Percentiles rank a stretch among this genome's conserved stretches.
Evolutionary conservation across 2,797 vertebrate species (phyloP).

Genomic region (Oryzias dopingdopingensis): DNA sequence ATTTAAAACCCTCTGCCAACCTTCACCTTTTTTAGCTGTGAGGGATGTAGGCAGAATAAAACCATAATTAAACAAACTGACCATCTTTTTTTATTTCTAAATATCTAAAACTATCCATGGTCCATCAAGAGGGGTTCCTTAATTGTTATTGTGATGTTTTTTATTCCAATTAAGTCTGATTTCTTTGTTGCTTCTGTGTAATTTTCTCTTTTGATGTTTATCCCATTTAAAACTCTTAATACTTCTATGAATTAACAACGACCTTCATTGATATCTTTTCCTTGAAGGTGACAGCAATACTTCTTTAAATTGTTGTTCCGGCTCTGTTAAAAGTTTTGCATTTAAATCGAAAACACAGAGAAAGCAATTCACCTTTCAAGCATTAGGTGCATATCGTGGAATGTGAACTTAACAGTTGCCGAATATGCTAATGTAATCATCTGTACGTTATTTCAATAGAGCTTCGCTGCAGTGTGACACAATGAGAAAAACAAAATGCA

Average conservation of each 20-base stretch:
- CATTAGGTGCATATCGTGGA: constrained; percentile 17
- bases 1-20: constrained; percentile 5
- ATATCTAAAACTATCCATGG: constrained; percentile 59
- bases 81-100: constrained; percentile 59
- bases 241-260: constrained; percentile 11
- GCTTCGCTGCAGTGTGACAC: constrained; percentile 7
- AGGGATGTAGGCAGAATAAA: constrained; percentile 28
- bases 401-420: constrained; percentile 27
- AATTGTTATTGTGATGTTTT: constrained; percentile 69
- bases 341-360: constrained; percentile 13
- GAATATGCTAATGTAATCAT: constrained; percentile 38
- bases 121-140: constrained; percentile 44
- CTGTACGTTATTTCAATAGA: constrained; percentile 30
- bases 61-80: constrained; percentile 57
- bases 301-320: constrained; percentile 1
- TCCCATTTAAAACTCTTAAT: constrained; percentile 63
- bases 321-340: neutral
- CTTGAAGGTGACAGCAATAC: constrained; percentile 6
- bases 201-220: constrained; percentile 72
- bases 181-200: constrained; percentile 68
- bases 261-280: constrained; percentile 49
- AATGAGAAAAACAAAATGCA: neutral
- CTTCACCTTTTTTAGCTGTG: constrained; percentile 38
- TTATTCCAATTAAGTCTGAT: constrained; percentile 65
- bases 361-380: constrained; percentile 11